Evolutionary conservation across 2,113 vertebrate genomes (phyloP).

Genomic region (Natator depressus): DNA sequence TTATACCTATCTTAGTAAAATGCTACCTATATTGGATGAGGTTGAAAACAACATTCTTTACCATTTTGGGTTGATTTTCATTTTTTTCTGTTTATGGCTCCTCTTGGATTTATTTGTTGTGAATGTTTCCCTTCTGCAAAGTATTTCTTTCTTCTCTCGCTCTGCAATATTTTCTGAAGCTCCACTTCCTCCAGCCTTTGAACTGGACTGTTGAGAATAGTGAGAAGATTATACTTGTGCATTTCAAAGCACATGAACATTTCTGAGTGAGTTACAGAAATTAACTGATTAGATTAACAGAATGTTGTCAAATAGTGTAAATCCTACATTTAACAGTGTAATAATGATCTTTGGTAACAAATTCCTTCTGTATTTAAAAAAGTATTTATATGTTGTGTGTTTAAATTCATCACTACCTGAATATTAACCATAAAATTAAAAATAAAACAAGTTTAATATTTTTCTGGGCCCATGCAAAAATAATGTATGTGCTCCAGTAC

Average conservation of each 20-base stretch:
- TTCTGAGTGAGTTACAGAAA: background rate
- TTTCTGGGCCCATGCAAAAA: background rate
- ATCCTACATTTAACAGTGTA: background rate
- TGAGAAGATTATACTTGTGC: background rate
- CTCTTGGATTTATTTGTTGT: constrained; percentile 50
- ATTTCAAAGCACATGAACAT: background rate
- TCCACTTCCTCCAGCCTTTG: constrained; percentile 7
- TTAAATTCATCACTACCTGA: background rate
- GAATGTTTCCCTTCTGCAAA: constrained; percentile 52
- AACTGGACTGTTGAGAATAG: constrained; percentile 63
- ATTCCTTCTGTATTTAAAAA: background rate
- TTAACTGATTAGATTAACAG: background rate
- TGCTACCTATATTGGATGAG: background rate
- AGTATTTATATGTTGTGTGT: background rate
- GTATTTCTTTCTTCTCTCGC: constrained; percentile 45
- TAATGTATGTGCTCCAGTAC: background rate
- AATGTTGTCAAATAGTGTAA: background rate
- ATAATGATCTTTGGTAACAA: background rate
- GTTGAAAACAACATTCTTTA: constrained; percentile 38
- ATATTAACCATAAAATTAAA: background rate
- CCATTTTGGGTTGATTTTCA: constrained; percentile 69
- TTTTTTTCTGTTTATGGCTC: constrained; percentile 68
- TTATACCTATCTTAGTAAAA: background rate
- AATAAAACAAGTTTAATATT: background rate
- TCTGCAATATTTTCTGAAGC: constrained; percentile 48